Base-by-base conservation (phyloP, 2,797 vertebrate species). In the Heterohyrax brucei region DNA sequence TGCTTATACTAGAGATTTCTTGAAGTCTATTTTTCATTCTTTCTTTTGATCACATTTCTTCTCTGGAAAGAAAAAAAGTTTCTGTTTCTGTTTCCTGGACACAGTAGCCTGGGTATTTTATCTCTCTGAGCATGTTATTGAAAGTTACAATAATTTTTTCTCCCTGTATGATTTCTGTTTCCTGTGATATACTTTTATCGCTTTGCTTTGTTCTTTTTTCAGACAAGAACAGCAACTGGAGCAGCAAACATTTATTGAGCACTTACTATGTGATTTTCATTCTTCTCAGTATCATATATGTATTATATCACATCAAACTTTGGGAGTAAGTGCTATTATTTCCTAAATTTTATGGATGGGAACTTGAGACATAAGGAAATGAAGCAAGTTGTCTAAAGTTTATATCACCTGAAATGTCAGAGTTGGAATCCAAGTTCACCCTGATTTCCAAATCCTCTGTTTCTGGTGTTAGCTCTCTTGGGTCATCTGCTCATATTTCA, bases 361-460 rank as follows among this genome's bases (percentile, higher is more conserved):
- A 18, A 62, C 1, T 53, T 64, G 83, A 83, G 18, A 62, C 48
- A 66, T 91, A 73, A 78, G 76, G 28, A 93, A 77, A 21, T 44
- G 26, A 46, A 94, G 21, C 76, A 78, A n/a, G 13, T 93, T 44
- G 18, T 2, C 28, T 96, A 62, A 81, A 62, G 50, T 79, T 77
- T 26, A 48, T 10, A 12, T 76, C 59, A 12, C 9, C 88, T 66
- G 18, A 76, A 93, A 90, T 87, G 83, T 16, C 26, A 61, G 39
- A 91, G 66, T 46, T 84, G n/a, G n/a, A 87, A 85, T 82, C 92
- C 48, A 81, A 1, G 4, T 82, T 1, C 39, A 85, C 10, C 26
- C 12, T 86, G 21, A 92, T 26, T 73, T 22, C 4, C n/a, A 64
- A 28, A 50, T 86, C 16, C 7, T 85, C 50, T 88, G 85, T 76